Conservation (phyloP, 23 tunicate genomes). For the Pegea sp. region DNA sequence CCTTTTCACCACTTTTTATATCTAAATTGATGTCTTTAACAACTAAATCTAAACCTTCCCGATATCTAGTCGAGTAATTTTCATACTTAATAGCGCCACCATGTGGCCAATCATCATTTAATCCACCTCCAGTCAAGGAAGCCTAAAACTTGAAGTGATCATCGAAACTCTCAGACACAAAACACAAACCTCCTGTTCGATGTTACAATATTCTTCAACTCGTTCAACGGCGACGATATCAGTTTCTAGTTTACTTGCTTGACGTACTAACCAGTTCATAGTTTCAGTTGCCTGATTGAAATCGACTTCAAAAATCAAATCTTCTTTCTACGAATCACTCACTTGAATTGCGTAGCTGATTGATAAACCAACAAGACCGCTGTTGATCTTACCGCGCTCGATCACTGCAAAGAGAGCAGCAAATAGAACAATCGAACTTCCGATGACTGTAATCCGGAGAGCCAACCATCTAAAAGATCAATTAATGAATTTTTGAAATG, state of each 20-base stretch:
- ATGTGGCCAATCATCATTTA: slow-evolving; percentile 31
- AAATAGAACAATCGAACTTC: slow-evolving; percentile 62
- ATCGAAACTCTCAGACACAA: background rate
- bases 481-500: background rate
- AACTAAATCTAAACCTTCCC: slow-evolving; percentile 37
- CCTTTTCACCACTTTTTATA: slow-evolving; percentile 52
- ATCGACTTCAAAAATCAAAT: background rate
- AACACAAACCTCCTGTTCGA: slow-evolving; percentile 29
- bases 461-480: slow-evolving; percentile 78
- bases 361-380: slow-evolving; percentile 73
- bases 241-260: slow-evolving; percentile 48
- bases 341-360: slow-evolving; percentile 84
- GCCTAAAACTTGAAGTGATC: background rate
- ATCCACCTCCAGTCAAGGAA: background rate
- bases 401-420: slow-evolving; percentile 91
- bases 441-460: slow-evolving; percentile 61
- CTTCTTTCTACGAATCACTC: background rate
- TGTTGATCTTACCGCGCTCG: slow-evolving; percentile 19
- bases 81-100: slow-evolving; percentile 27
- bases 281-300: slow-evolving; percentile 20
- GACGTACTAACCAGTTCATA: slow-evolving; percentile 56
- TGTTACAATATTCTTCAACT: slow-evolving; percentile 28
- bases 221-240: slow-evolving; percentile 62
- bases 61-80: slow-evolving; percentile 51
- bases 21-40: slow-evolving; percentile 23